These are phyloP conservation scores for Acanthococcus lagerstroemiae DNA, from an alignment of 2,888 invertebrate genomes.

Conservation along the genomic window DNA sequence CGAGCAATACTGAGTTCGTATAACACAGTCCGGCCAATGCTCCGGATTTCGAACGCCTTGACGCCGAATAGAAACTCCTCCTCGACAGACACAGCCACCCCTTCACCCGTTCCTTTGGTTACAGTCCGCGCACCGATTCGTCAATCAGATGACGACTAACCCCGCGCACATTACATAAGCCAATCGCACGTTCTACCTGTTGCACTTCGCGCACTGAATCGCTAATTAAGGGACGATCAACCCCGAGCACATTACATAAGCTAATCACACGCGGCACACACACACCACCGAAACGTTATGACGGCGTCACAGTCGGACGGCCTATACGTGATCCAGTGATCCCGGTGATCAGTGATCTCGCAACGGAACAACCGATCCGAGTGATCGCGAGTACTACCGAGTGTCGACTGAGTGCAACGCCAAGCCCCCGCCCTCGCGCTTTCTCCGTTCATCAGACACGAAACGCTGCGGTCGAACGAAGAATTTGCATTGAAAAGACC, in stretches of 20 bases:
- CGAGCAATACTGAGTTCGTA: no score
- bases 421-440: background rate
- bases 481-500: constrained; percentile 6
- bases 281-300: background rate
- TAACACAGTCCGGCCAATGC: no score
- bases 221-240: background rate
- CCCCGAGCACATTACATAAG: background rate
- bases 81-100: no score
- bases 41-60: no score
- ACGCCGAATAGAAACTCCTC: no score
- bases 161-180: no score
- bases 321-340: background rate
- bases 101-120: no score
- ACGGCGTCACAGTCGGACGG: background rate
- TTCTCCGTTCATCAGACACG: background rate
- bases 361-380: constrained; percentile 1
- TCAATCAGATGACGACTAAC: no score
- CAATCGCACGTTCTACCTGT: no score
- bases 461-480: constrained; percentile 5
- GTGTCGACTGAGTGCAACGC: no score
- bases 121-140: no score
- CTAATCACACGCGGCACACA: background rate
- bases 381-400: background rate
- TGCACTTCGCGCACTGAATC: background rate
- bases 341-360: background rate